These are phyloP conservation scores for Ephydatia muelleri DNA, from an alignment of 37 sponge, comb jelly and placozoan genomes.

Conservation along the genomic window DNA sequence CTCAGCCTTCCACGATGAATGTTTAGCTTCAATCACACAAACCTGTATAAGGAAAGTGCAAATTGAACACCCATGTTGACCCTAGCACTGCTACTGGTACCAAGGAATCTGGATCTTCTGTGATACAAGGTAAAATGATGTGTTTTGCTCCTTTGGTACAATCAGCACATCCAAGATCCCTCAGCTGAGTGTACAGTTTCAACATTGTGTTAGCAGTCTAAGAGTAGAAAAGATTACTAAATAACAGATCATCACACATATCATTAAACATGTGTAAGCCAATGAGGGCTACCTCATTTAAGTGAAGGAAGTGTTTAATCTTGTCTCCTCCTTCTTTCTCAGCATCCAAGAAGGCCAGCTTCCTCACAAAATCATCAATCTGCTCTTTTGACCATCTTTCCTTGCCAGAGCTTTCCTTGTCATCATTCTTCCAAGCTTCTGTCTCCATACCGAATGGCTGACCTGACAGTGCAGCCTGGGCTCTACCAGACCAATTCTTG, in stretches of 20 bases:
- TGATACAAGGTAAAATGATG: neutral
- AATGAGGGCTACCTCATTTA: constrained; percentile 41
- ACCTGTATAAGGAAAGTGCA: constrained; percentile 5
- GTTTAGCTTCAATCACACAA: constrained; percentile 12
- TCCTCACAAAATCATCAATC: constrained; percentile 90
- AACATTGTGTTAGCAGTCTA: constrained; percentile 65
- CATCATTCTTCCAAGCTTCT: neutral
- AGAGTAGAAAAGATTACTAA: neutral
- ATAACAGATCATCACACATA: neutral
- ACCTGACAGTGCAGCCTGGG: too few species aligned
- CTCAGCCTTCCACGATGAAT: constrained; percentile 45
- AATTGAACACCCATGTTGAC: too few species aligned
- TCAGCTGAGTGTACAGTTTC: constrained; percentile 45
- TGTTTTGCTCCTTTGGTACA: neutral
- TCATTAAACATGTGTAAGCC: neutral
- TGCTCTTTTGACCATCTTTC: constrained; percentile 68
- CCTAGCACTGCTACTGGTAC: neutral
- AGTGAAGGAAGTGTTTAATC: constrained; percentile 52
- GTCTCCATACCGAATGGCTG: too few species aligned
- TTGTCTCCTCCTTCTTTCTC: constrained; percentile 50
- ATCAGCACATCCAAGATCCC: constrained; percentile 62
- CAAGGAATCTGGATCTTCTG: neutral
- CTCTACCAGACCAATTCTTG: neutral
- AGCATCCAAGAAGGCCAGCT: constrained; percentile 82
- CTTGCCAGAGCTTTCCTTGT: neutral